Conservation (phyloP, 1,140 invertebrate genomes). For the Propsilocerus akamusi region DNA sequence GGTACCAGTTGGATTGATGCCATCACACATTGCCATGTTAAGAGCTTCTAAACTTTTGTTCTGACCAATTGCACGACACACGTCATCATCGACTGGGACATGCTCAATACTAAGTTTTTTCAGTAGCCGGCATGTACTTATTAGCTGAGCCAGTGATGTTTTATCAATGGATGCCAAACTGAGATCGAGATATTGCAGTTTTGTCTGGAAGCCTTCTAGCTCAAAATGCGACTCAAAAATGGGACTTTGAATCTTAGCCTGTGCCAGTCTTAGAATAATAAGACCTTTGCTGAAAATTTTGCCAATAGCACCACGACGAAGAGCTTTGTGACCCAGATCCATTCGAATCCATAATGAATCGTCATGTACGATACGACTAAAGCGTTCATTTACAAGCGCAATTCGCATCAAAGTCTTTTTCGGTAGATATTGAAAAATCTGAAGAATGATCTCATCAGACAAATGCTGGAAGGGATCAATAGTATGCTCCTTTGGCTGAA, state of each 20-base stretch:
- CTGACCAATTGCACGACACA: conserved; percentile 41
- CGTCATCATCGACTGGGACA: conserved; percentile 37
- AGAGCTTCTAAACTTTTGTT: conserved; percentile 47
- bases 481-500: background rate
- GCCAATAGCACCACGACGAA: conserved; percentile 44
- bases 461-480: conserved; percentile 38
- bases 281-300: conserved; percentile 52
- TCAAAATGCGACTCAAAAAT: conserved; percentile 24
- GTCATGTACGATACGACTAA: conserved; percentile 49
- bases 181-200: conserved; percentile 65
- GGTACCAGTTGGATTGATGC: conserved; percentile 38
- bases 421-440: conserved; percentile 63
- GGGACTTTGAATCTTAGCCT: conserved; percentile 40
- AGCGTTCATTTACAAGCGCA: conserved; percentile 47
- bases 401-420: conserved; percentile 52
- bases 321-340: conserved; percentile 50
- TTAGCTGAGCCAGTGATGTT: conserved; percentile 36
- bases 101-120: conserved; percentile 72
- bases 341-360: conserved; percentile 68
- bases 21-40: conserved; percentile 54
- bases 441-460: conserved; percentile 69
- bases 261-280: conserved; percentile 52
- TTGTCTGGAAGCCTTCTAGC: conserved; percentile 17
- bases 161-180: conserved; percentile 52
- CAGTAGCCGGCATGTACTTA: conserved; percentile 45